Percentiles rank a stretch among this genome's conserved stretches.
Conservation (phyloP, 2,113 vertebrate species). For the Rhizomys pruinosus region DNA sequence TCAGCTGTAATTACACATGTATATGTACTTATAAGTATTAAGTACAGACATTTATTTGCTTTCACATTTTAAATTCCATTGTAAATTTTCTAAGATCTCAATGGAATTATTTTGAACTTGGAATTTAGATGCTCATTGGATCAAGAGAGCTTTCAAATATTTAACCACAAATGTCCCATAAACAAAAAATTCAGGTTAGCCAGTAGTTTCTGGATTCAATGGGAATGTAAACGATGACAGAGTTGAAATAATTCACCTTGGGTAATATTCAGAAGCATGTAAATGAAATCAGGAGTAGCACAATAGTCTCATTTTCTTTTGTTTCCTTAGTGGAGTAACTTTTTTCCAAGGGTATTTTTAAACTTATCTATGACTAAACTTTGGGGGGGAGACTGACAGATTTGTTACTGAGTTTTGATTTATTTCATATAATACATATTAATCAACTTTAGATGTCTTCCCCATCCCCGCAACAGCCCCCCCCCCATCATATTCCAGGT, state of each 20-base stretch:
- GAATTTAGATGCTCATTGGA: neutral
- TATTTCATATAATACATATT: too few relatives aligned
- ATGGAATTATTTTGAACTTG: neutral
- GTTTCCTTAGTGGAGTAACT: conserved; percentile 34
- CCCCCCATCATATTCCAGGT: too few relatives aligned
- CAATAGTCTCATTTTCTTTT: neutral
- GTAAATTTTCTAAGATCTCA: neutral
- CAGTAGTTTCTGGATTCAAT: neutral
- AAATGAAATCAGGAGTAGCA: neutral
- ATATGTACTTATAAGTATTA: neutral
- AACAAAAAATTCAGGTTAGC: neutral
- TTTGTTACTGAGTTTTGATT: too few relatives aligned
- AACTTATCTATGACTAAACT: neutral
- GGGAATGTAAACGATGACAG: conserved; percentile 71
- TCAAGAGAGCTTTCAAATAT: neutral
- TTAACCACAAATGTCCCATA: neutral
- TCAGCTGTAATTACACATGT: neutral
- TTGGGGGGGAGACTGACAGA: too few relatives aligned
- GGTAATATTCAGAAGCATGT: neutral
- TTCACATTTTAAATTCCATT: neutral
- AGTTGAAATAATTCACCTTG: neutral
- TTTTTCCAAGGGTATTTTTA: neutral
- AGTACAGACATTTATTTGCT: neutral
- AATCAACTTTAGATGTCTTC: too few relatives aligned
- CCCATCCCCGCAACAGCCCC: too few relatives aligned